A percentile compares a stretch with the other conserved stretches of the same genome.
Conservation (phyloP, 2,888 invertebrate species). For the Alviniconcha strummeri region DNA sequence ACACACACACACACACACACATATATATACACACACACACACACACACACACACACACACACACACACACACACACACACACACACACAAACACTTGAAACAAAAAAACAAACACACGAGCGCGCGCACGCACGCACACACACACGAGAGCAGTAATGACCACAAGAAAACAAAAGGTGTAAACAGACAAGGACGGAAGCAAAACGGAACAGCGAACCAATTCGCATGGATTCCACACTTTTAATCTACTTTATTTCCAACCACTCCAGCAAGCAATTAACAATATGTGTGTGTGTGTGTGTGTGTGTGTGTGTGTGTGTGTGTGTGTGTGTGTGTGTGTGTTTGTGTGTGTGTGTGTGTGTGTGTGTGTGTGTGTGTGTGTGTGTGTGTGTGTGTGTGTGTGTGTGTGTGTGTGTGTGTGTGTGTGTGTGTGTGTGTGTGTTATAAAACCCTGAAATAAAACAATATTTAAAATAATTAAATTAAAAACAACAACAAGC, state of each 20-base stretch:
- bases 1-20: background rate
- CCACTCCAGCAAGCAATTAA: too few species aligned
- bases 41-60: constrained; percentile 14
- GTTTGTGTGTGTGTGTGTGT: background rate
- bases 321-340: background rate
- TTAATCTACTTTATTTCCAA: too few species aligned
- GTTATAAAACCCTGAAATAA: too few species aligned
- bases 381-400: constrained; percentile 11
- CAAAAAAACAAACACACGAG: background rate
- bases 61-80: background rate
- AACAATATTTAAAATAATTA: too few species aligned
- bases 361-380: constrained; percentile 1
- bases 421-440: background rate
- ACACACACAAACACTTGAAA: background rate
- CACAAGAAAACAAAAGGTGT: background rate
- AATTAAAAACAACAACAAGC: too few species aligned
- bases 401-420: background rate
- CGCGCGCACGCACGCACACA: too few species aligned
- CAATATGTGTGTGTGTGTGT: constrained; percentile 11
- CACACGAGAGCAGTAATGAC: background rate
- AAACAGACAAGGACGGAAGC: background rate
- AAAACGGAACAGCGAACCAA: too few species aligned
- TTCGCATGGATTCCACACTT: too few species aligned
- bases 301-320: constrained; percentile 15
- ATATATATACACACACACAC: constrained; percentile 3